Evolutionary conservation across 2,888 invertebrate genomes (phyloP).

Genomic region (Lumbricus terrestris): DNA sequence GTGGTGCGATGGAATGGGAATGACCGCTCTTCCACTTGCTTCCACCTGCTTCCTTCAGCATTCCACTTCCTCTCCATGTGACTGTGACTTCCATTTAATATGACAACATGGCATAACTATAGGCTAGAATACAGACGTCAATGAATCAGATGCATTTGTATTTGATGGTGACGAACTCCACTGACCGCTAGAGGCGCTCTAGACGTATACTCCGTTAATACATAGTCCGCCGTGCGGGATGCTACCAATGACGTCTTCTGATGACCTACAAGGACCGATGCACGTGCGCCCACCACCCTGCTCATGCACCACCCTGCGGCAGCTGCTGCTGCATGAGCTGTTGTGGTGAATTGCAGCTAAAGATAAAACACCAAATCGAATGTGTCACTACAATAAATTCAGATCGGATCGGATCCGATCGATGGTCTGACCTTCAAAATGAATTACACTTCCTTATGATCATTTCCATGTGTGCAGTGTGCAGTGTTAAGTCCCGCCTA

Average conservation of each 20-base stretch:
- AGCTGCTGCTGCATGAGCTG: not conserved
- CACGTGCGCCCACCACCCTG: no score
- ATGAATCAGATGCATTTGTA: not conserved
- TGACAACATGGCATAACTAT: not conserved
- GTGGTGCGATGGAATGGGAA: not conserved
- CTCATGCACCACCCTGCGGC: not conserved
- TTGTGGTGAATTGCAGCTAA: not conserved
- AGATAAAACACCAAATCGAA: not conserved
- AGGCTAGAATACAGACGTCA: not conserved
- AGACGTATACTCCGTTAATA: not conserved
- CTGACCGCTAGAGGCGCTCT: not conserved
- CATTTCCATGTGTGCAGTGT: not conserved
- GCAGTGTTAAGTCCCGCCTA: no score
- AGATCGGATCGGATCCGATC: not conserved
- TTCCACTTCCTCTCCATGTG: not conserved
- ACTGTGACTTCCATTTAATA: not conserved
- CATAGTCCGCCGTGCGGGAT: not conserved
- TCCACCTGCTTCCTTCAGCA: not conserved
- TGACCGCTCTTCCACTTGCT: no score
- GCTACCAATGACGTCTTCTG: not conserved
- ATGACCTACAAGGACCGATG: not conserved
- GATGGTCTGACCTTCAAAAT: not conserved
- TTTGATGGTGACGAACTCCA: not conserved
- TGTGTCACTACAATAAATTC: not conserved
- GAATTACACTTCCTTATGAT: not conserved